These are phyloP conservation scores for Oreochromis tanganicae DNA, from an alignment of 2,113 vertebrate genomes.

Conservation along the genomic window DNA sequence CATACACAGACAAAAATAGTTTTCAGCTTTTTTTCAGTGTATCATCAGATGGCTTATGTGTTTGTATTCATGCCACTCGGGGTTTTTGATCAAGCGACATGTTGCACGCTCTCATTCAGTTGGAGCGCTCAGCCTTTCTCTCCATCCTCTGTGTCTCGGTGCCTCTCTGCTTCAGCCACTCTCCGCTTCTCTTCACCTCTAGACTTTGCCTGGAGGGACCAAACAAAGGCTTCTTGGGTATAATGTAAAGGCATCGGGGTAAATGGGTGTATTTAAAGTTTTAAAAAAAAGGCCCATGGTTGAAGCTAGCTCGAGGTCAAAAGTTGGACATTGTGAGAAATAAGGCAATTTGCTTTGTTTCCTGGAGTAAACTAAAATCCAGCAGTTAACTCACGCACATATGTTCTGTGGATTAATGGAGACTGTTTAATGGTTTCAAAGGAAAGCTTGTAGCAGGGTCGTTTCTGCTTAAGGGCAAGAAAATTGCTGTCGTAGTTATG, in stretches of 20 bases:
- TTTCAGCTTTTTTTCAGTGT: constrained; percentile 54
- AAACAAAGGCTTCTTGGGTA: neutral
- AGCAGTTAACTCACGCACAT: neutral
- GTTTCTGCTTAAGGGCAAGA: neutral
- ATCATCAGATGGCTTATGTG: constrained; percentile 45
- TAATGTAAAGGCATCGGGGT: neutral
- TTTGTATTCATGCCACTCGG: constrained; percentile 21
- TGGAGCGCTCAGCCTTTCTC: constrained; percentile 8
- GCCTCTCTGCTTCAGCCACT: neutral
- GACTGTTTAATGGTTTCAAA: neutral
- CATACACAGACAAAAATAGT: constrained; percentile 70
- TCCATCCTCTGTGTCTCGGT: neutral
- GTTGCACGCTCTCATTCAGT: constrained; percentile 3
- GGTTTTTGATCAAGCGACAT: constrained; percentile 24
- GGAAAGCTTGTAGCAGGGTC: neutral
- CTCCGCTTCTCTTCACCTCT: constrained; percentile 17
- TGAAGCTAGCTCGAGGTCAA: neutral
- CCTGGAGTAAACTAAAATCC: neutral
- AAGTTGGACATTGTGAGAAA: neutral
- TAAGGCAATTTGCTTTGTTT: neutral
- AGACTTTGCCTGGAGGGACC: constrained; percentile 64
- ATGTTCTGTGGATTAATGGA: neutral
- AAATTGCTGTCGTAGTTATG: neutral
- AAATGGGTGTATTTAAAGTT: neutral
- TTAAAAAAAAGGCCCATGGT: neutral